Evolutionary conservation across 1,140 invertebrate genomes (phyloP).

Genomic region (Drosophila rhopaloa): DNA sequence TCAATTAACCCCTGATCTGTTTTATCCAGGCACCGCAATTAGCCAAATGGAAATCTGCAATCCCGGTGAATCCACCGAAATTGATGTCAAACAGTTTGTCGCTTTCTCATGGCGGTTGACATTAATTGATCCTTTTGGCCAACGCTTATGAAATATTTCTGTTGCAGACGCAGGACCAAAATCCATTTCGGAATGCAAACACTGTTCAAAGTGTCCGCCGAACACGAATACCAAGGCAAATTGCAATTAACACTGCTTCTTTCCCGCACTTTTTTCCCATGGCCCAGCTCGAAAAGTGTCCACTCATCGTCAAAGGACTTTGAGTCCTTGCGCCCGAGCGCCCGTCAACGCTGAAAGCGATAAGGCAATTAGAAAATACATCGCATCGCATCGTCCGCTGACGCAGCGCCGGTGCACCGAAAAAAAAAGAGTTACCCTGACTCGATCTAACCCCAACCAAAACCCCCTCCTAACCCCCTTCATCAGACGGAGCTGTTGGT

Average conservation of each 20-base stretch:
- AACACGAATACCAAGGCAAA: constrained; percentile 53
- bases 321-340: constrained; percentile 63
- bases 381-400: constrained; percentile 39
- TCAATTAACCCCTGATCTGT: constrained; percentile 44
- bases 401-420: constrained; percentile 40
- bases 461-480: neutral
- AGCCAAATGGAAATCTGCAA: constrained; percentile 36
- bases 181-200: constrained; percentile 67
- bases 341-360: constrained; percentile 72
- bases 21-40: constrained; percentile 13
- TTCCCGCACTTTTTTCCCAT: constrained; percentile 15
- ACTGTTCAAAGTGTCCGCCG: constrained; percentile 57
- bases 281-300: constrained; percentile 56
- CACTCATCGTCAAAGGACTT: constrained; percentile 79
- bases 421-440: constrained; percentile 32
- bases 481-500: constrained; percentile 32
- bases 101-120: constrained; percentile 36
- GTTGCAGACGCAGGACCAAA: constrained; percentile 50
- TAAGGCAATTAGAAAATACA: constrained; percentile 78
- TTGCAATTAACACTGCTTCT: constrained; percentile 70
- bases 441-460: constrained; percentile 6
- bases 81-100: constrained; percentile 47
- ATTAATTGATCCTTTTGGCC: constrained; percentile 66
- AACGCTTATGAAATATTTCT: constrained; percentile 74
- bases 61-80: constrained; percentile 20